These are phyloP conservation scores for Nematopogon swammerdamellus DNA, from an alignment of 2,888 invertebrate genomes.

Conservation along the genomic window DNA sequence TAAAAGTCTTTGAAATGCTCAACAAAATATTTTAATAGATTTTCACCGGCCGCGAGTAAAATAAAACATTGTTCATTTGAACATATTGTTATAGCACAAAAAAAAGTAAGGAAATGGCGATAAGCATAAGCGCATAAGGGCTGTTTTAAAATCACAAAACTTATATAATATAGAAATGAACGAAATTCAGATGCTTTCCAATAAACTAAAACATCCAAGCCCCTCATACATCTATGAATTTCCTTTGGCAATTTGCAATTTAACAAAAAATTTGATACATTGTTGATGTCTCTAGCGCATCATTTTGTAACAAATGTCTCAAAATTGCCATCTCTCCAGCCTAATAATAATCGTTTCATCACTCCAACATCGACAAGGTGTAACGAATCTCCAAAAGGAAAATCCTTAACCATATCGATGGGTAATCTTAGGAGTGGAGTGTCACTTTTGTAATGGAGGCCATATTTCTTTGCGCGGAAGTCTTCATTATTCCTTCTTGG, in stretches of 20 bases:
- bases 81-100: constrained; percentile 14
- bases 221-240: too few species aligned
- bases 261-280: too few species aligned
- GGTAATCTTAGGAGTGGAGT: too few species aligned
- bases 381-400: too few species aligned
- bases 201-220: neutral
- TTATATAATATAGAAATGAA: constrained; percentile 12
- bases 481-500: constrained; percentile 8
- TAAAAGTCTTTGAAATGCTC: constrained; percentile 9
- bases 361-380: neutral
- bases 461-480: constrained; percentile 7
- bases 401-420: too few species aligned
- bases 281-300: neutral
- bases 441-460: too few species aligned
- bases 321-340: constrained; percentile 1
- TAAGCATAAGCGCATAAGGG: constrained; percentile 6
- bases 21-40: constrained; percentile 11
- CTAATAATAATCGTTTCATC: neutral
- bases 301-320: neutral
- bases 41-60: constrained; percentile 8
- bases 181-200: constrained; percentile 16
- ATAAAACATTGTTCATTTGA: constrained; percentile 8
- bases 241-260: too few species aligned
- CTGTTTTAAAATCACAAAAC: constrained; percentile 11
- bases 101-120: constrained; percentile 12